Base-by-base conservation (phyloP, 2,888 invertebrate genomes). In the Adelphocoris suturalis region DNA sequence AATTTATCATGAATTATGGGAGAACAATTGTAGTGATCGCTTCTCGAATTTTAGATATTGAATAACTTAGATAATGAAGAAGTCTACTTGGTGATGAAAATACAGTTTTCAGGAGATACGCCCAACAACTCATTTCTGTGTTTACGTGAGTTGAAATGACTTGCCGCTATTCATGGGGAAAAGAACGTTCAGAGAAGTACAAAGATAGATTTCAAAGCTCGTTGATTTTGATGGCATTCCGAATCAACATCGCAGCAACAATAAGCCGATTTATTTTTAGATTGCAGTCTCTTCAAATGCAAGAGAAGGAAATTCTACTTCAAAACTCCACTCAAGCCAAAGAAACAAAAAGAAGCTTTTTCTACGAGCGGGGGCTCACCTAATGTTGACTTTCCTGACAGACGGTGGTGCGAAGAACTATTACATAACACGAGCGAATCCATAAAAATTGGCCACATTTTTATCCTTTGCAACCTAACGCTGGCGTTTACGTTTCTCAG, bases 391-490 rank as follows among this genome's bases (percentile, higher is more conserved):
- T 68, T 46, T 37, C 57, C 57, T 16, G 85, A 85, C 46, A 23
- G 55, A 46, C 13, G 68, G n/a, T 37, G 86, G 47, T 19, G 68
- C 46, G 86, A 75, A 75, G 86, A n/a, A 37, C 86, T 37, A 75
- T 86, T 86, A 86, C 86, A 75, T 86, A 86, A 86, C 46, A 19
- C 68, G 47, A 86, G 27, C 19, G 86, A 86, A 86, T 86, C 86
- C 86, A 23, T 86, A 86, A 61, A 86, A 86, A 86, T 27, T 46
- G 61, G 75, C 47, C 75, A n/a, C 86, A 86, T 86, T 61, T 68
- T 86, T 27, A 16, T 46, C 61, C 55, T 85, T n/a, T 85, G 19
- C 52, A 82, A 68, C 68, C 68, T 68, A 68, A 68, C 23, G 68
- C 68, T 11, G 68, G 27, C 19, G 68, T n/a, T 68, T 23, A 9